Evolutionary conservation across 2,888 invertebrate genomes (phyloP), one percentile per base, ranked within the genome.

Genomic region (Alloscopus bannaensis): DNA sequence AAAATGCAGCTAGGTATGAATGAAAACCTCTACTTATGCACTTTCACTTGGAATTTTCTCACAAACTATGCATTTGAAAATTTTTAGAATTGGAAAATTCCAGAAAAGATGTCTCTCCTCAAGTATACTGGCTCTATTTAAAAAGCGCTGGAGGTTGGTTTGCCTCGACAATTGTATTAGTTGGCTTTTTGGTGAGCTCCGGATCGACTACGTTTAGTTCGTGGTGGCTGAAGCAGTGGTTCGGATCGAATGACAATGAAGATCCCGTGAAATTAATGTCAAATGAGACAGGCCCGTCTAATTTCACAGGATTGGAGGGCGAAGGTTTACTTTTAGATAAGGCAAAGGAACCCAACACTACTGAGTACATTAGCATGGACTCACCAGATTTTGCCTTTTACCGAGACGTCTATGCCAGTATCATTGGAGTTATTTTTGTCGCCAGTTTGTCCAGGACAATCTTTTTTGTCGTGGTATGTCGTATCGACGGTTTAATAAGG

Each of bases 151-250:
- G 91, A 18, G 90, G 91, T 6, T 88, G 88, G 71, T 72, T 89
- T 82, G 90, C 0, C 86, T 88, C 42, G 80, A 88, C 45, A n/a
- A 85, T 89, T 36, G 87, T 91, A 13, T 83, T 90, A 26, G 40
- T 88, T 0, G 87, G 87, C 45, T 90, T 91, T 81, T 86, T 89
- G 4, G 24, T 90, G 40, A 91, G 91, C 81, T 89, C 91, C 31
- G 89, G 89, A 4, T 88, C 90, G 13, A 89, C 90, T 18, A 89
- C 91, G 0, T 91, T 91, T 85, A 90, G 91, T 60, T 90, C 90
- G 62, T 91, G 91, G 89, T 92, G 92, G 91, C 88, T 92, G 4
- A 90, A 91, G 2, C 87, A 88, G 69, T 92, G 92, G 92, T 86
- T 86, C 90, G 45, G 47, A n/a, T 6, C 45, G 11, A 66, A 60